Conservation (phyloP, 1,140 invertebrate species). For the Drosophila virilis region DNA sequence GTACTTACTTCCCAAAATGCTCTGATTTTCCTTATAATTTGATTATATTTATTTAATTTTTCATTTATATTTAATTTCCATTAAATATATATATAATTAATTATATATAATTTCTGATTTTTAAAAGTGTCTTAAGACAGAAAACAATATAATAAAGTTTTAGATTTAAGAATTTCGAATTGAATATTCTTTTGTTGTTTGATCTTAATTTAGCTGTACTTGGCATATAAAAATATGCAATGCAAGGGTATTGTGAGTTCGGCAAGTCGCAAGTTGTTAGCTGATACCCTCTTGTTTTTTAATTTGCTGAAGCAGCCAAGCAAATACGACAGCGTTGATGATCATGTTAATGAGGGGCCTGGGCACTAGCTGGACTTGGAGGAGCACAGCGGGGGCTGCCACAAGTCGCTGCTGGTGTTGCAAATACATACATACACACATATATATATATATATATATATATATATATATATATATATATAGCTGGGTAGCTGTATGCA, state of each 20-base stretch:
- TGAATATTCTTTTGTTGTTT: no score
- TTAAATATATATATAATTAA: no score
- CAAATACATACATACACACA: constrained; percentile 3
- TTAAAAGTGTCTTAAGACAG: no score
- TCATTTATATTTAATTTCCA: no score
- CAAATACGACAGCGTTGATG: constrained; percentile 82
- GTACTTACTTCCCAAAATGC: no score
- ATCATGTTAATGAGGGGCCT: constrained; percentile 81
- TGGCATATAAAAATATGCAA: no score
- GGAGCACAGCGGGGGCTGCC: constrained; percentile 9
- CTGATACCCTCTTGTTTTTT: constrained; percentile 45
- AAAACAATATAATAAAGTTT: no score
- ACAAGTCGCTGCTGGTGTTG: constrained; percentile 66
- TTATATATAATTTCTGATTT: no score
- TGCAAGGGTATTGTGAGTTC: constrained; percentile 9
- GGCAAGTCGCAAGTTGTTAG: neutral
- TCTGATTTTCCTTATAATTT: no score
- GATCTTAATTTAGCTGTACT: no score
- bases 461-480: constrained; percentile 1
- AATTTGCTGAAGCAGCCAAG: constrained; percentile 71
- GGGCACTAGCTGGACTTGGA: constrained; percentile 26
- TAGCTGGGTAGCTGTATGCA: constrained; percentile 27
- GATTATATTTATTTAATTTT: no score
- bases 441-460: neutral
- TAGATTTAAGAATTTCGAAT: no score